Evolutionary conservation across 2,888 invertebrate species (phyloP).

Genomic region (Rotaria macrura): DNA sequence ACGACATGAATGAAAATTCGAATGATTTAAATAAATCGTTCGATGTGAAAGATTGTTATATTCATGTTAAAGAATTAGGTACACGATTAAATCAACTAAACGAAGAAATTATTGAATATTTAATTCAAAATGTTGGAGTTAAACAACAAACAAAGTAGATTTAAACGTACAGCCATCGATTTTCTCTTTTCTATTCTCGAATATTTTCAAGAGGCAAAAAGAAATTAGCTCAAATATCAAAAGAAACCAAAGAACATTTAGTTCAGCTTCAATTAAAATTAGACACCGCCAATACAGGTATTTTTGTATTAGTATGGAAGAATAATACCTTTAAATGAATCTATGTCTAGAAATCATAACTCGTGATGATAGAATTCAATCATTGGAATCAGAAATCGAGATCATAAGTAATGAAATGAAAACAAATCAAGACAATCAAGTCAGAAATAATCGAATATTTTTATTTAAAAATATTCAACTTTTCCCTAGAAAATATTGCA

Average conservation of each 20-base stretch:
- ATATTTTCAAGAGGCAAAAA: neutral
- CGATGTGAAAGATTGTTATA: neutral
- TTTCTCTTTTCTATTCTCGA: no score
- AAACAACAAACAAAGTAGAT: slow-evolving; percentile 31
- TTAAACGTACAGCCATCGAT: no score
- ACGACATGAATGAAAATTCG: slow-evolving; percentile 4
- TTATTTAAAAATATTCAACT: no score
- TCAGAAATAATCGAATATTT: neutral
- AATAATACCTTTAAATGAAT: no score
- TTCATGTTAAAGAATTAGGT: slow-evolving; percentile 25
- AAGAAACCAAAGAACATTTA: neutral
- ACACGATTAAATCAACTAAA: slow-evolving; percentile 28
- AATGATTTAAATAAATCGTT: slow-evolving; percentile 25
- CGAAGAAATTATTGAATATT: slow-evolving; percentile 33
- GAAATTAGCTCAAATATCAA: neutral
- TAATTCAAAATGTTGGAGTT: slow-evolving; percentile 22
- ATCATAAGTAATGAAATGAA: neutral
- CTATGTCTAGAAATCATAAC: neutral
- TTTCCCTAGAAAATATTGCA: no score
- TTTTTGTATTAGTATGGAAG: no score
- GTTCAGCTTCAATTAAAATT: neutral
- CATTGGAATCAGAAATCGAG: neutral
- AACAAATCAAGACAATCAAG: neutral
- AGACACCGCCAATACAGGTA: neutral
- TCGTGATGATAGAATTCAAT: neutral